Evolutionary conservation across 2,113 vertebrate species (phyloP), one percentile per base, ranked within the genome.

Genomic region (Halcyon senegalensis): DNA sequence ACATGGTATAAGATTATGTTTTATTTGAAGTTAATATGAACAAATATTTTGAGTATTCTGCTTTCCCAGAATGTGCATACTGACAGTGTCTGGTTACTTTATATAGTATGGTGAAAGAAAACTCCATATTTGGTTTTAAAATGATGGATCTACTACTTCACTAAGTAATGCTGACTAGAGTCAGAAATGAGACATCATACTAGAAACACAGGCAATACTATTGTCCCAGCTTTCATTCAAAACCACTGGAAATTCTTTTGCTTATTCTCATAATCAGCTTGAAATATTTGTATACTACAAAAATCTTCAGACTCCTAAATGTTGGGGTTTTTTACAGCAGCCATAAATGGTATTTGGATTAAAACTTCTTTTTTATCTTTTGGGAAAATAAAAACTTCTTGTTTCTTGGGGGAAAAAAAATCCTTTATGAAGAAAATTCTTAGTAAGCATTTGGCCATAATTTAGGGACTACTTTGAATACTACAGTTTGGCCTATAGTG

Each of bases 251-350:
- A 89, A 84, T 83, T 89, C 21, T 73, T 94, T 79, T 70, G 37
- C 85, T 88, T 92, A 88, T 92, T 84, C 59, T 93, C 33, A 55
- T 93, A 91, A 89, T 81, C 62, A 78, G 24, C 39, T 87, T 93
- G 84, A 82, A 87, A 84, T 89, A 91, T 19, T 66, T 68, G 51
- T 72, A 58, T 35, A 68, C 7, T 25, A 25, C 33, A 88, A 60
- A 85, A 93, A n/a, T 58, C 33, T 90, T 79, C 37, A 77, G 44
- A 78, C 24, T 59, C 53, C 12, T 84, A 84, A 92, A 48, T 58
- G 15, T 9, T 75, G 56, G 5, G 19, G 2, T 88, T 84, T 70
- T 81, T 81, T 55, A 48, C n/a, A 75, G 39, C 25, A 64, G 16
- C 53, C 53, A 43, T 23, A 35, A 58, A 43, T 30, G 44, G 58